phyloP scores from a whole-genome alignment of 2,113 vertebrate genomes.

The Dolichotis patagonum region DNA sequence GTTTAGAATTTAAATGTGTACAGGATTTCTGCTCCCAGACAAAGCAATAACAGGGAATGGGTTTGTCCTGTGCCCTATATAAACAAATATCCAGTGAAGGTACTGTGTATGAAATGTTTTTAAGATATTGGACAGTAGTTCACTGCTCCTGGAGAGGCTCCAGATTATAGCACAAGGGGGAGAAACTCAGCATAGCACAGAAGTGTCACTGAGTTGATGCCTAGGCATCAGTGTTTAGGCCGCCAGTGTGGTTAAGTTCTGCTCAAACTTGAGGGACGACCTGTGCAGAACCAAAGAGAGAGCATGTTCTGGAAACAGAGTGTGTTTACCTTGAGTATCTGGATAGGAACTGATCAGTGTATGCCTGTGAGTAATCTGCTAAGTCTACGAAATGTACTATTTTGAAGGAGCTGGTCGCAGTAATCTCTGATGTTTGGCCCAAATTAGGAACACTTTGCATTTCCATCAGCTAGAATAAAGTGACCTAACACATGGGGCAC shows the following conservation, averaged over 20 bases:
- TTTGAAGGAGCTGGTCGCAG: not conserved
- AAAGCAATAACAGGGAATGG: not conserved
- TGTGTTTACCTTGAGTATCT: not conserved
- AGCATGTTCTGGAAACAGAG: not conserved
- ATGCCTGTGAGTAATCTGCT: not conserved
- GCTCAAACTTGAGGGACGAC: not conserved
- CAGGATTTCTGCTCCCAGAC: not conserved
- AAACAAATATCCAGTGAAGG: slow-evolving; percentile 37
- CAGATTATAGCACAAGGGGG: not conserved
- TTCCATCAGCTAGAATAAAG: not conserved
- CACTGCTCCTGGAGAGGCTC: not conserved
- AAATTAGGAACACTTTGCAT: not conserved
- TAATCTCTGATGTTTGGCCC: not conserved
- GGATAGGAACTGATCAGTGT: not conserved
- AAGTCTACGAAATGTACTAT: not conserved
- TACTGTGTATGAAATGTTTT: not conserved
- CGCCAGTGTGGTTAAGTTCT: not conserved
- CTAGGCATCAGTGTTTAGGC: not conserved
- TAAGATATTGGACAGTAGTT: not conserved
- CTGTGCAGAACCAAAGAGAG: not conserved
- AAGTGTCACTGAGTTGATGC: not conserved
- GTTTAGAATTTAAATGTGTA: not conserved
- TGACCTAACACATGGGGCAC: not conserved
- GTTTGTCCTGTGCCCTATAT: not conserved
- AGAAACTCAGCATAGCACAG: not conserved